These are phyloP conservation scores for Calypte anna DNA, from an alignment of 2,113 vertebrate genomes.

Conservation along the genomic window DNA sequence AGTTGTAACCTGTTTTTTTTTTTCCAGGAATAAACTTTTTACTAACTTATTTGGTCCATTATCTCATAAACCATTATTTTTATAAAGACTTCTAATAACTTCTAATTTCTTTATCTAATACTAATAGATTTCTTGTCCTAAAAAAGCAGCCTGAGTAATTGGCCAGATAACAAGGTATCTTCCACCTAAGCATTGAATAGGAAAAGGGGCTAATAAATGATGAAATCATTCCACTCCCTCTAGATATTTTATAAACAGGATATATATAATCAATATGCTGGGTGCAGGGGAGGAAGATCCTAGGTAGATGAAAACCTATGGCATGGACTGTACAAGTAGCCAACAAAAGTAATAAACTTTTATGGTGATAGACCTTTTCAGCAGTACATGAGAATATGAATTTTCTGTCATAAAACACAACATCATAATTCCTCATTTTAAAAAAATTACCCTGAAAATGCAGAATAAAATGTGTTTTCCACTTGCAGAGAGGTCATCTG, in stretches of 20 bases:
- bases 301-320: neutral
- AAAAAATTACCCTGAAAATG: neutral
- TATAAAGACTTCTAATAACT: neutral
- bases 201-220: neutral
- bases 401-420: neutral
- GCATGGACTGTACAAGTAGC: neutral
- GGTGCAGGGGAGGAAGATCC: neutral
- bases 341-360: neutral
- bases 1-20: neutral
- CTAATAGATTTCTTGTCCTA: neutral
- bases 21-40: neutral
- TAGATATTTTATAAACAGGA: neutral
- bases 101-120: neutral
- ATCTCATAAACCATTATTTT: neutral
- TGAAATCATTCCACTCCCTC: neutral
- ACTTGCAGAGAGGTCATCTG: neutral
- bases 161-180: neutral
- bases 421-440: neutral
- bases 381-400: neutral
- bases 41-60: neutral
- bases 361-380: neutral
- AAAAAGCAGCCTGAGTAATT: neutral
- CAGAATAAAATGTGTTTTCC: neutral
- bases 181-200: neutral
- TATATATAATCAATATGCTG: neutral